Conservation (phyloP, 2,113 vertebrate species). For the Globicephala melas region DNA sequence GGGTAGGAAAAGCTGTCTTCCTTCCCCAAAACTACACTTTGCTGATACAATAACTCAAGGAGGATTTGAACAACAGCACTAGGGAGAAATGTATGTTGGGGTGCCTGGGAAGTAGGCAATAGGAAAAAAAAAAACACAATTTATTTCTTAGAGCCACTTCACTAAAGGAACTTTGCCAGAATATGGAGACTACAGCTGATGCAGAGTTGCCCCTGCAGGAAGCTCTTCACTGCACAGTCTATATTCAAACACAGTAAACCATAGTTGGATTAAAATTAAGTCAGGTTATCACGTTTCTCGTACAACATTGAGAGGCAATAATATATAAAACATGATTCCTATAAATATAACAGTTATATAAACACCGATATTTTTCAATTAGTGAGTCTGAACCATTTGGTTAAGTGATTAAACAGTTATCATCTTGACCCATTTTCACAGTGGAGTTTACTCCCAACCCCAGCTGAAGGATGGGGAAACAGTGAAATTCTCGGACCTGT, state of each 20-base stretch:
- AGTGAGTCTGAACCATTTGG: background rate
- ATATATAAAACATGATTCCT: background rate
- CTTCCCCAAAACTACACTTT: background rate
- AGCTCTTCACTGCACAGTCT: background rate
- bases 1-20: background rate
- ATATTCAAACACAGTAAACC: background rate
- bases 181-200: background rate
- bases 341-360: background rate
- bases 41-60: background rate
- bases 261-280: background rate
- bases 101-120: background rate
- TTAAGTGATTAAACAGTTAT: background rate
- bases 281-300: background rate
- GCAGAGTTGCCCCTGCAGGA: background rate
- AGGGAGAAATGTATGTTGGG: background rate
- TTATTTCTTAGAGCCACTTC: background rate
- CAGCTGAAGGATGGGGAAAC: background rate
- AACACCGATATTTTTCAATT: background rate
- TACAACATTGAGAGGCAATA: background rate
- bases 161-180: background rate
- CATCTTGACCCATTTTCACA: background rate
- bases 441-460: background rate
- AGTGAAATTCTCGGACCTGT: background rate
- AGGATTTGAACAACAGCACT: background rate
- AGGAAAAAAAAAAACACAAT: background rate